Evolutionary conservation across 2,888 invertebrate genomes (phyloP), one percentile per base, ranked within the genome.

Genomic region (Drosophila glabriapex): DNA sequence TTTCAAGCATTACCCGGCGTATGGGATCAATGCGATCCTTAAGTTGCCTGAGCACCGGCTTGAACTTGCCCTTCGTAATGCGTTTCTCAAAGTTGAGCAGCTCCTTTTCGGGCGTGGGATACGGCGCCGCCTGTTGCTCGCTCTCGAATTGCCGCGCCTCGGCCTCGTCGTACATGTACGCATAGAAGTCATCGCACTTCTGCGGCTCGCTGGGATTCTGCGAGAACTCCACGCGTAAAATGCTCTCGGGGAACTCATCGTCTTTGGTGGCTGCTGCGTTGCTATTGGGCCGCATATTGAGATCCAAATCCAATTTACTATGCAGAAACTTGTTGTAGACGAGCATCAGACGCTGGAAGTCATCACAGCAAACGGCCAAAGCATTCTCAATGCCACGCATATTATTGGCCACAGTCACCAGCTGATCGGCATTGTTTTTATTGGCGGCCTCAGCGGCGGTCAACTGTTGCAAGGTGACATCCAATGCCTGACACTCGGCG

Each of bases 21-120:
- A 94, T 94, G 10, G 94, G 93, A 87, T 93, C 92, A 43, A 94
- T 93, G 65, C 92, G 93, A 81, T 91, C 80, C 58, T 93, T 93
- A 1, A 94, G 85, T 70, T 94, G 93, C 12, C 89, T 90, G 10
- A 94, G 81, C 6, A 94, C 94, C 0, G 93, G 93, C 56, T 92
- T 92, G 37, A 93, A 93, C 74, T 89, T 92, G n/a, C 91, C 91
- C 63, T 92, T 92, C 0, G 93, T 93, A 3, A 93, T 86, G 41
- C 92, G 92, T 59, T 92, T 91, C 74, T 93, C 93, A n/a, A 92
- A 91, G 63, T 92, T 92, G 16, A 92, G 89, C 25, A 93, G 83
- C 68, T 93, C 92, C 62, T 86, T 83, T 49, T 93, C 93, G 35
- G 87, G 85, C 2, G 76, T 83, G 19, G 89, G 79, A 43, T 76